These are phyloP conservation scores for Galeruca laticollis DNA, from an alignment of 2,888 invertebrate species.

Conservation along the genomic window DNA sequence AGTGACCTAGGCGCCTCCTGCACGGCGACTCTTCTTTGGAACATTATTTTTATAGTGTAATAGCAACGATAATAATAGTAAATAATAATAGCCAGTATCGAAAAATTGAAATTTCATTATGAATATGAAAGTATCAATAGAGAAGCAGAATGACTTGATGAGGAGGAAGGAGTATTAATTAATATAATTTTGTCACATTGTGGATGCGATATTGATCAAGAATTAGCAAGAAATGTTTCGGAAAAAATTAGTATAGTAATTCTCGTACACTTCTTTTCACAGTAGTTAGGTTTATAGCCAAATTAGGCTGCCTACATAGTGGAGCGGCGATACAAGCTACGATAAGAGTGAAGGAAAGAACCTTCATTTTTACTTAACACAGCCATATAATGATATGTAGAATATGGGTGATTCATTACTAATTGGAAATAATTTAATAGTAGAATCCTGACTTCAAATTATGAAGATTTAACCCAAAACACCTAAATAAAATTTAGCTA, in stretches of 20 bases:
- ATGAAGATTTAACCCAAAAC: too few species aligned
- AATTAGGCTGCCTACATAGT: too few species aligned
- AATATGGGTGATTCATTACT: too few species aligned
- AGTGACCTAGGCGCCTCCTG: slow-evolving; percentile 43
- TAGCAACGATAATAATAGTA: background rate
- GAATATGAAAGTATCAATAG: slow-evolving; percentile 76
- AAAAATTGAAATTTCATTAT: slow-evolving; percentile 76
- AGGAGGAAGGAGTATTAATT: slow-evolving; percentile 76
- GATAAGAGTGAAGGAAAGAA: too few species aligned
- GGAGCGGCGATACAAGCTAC: too few species aligned
- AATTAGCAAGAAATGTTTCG: slow-evolving; percentile 75
- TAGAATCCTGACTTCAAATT: too few species aligned
- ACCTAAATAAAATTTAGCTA: too few species aligned
- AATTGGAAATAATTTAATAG: too few species aligned
- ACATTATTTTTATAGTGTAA: background rate
- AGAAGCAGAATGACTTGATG: slow-evolving; percentile 75
- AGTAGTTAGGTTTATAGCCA: slow-evolving; percentile 56
- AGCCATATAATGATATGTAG: too few species aligned
- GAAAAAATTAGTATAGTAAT: slow-evolving; percentile 82
- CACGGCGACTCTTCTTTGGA: slow-evolving; percentile 11
- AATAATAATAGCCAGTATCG: slow-evolving; percentile 78
- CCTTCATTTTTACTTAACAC: too few species aligned
- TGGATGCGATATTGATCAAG: slow-evolving; percentile 77
- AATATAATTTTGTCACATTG: slow-evolving; percentile 88
- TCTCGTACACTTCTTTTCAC: slow-evolving; percentile 84